Evolutionary conservation across 2,797 vertebrate genomes (phyloP), one percentile per base, ranked within the genome.

Genomic region (Chaetophractus vellerosus): DNA sequence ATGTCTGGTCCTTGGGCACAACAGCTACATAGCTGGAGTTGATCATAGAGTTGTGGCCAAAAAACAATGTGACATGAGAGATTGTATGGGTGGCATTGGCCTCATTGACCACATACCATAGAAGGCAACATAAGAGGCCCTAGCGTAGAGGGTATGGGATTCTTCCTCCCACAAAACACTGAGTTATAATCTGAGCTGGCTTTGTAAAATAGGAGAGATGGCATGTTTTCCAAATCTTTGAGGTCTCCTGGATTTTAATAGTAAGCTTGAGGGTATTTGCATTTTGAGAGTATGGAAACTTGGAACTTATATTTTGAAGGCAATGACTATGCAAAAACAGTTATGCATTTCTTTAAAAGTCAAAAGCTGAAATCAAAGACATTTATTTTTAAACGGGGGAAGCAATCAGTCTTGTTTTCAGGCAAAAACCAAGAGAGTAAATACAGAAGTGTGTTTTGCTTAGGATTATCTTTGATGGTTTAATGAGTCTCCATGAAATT

Each of bases 401-500:
- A 96, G 92, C 48, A 71, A 64, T 69, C 84, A 45, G 90, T 97
- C 84, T 90, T 94, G 88, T 97, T 98, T 96, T 94, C 88, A 61
- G 91, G 94, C 69, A 96, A 82, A 96, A 96, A 81, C 72, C 91
- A 82, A 88, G 97, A 89, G 96, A 97, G n/a, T 96, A 96, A 97
- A 97, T 79, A 84, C 12, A 97, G 95, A 96, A 93, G 19, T 94
- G 71, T 79, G 93, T 98, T 97, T 97, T 93, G 81, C 64, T 97
- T 86, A 79, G 95, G 90, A 96, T 96, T 96, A 93, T 95, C 92
- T 94, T 96, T 88, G 93, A 94, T 92, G 80, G 57, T 95, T 97
- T 97, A 98, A 98, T 97, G 88, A 71, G 88, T 92, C 96, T 97
- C 97, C 79, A 63, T 94, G 33, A 96, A 94, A 97, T 97, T 98